Percentiles rank a stretch among this genome's conserved stretches.
Conservation (phyloP, 2,113 vertebrate genomes). For the Sturnira hondurensis region DNA sequence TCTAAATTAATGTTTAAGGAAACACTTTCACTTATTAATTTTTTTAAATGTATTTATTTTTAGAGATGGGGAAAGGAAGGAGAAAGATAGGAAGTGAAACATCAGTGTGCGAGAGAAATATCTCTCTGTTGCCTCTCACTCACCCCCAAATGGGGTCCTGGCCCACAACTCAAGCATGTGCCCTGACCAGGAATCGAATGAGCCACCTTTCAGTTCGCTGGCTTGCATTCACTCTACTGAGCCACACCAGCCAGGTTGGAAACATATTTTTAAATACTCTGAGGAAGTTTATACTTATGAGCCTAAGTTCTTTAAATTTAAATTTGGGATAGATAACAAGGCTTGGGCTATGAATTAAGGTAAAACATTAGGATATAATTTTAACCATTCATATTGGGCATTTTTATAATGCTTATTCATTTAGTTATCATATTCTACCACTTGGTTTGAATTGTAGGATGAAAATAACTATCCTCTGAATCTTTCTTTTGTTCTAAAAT, state of each 20-base stretch:
- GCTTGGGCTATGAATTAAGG: not conserved
- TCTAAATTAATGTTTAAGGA: conserved; percentile 25
- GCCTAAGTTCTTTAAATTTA: conserved; percentile 1
- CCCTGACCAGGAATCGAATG: too few species aligned
- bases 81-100: too few species aligned
- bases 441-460: not conserved
- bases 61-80: too few species aligned
- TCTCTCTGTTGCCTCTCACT: too few species aligned
- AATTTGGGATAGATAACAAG: conserved; percentile 12
- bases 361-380: conserved; percentile 45
- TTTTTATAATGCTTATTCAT: not conserved
- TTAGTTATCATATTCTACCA: not conserved
- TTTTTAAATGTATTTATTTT: too few species aligned
- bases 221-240: too few species aligned
- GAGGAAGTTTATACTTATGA: conserved; percentile 24
- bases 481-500: conserved; percentile 1
- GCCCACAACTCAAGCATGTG: too few species aligned
- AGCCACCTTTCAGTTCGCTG: too few species aligned
- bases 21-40: not conserved
- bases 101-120: too few species aligned
- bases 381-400: not conserved
- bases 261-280: not conserved
- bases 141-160: too few species aligned
- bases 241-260: too few species aligned
- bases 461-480: conserved; percentile 1